Evolutionary conservation across 2,888 invertebrate genomes (phyloP), one percentile per base, ranked within the genome.

Genomic region (Mechanitis mazaeus): DNA sequence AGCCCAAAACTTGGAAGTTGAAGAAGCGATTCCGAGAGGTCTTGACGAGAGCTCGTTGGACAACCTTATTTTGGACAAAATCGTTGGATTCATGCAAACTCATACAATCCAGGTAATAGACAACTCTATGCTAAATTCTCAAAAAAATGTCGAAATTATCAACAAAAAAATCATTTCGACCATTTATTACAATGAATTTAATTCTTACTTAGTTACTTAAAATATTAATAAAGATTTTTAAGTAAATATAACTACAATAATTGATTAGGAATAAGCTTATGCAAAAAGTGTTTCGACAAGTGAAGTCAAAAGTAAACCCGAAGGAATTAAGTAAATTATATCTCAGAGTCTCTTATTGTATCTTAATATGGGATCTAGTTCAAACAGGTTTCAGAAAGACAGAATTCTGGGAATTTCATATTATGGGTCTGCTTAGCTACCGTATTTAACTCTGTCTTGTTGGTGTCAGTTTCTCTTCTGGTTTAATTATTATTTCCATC

Each of bases 1-100:
- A 63, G 81, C 89, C 58, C 80, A 84, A 55, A 76, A 83, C 45
- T 88, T 90, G 74, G 93, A 94, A 75, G 91, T 94, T 66, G 95
- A 95, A 76, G 93, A 94, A 35, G 92, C 91, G 64, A 87, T 96
- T 68, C 95, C 96, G 0, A 92, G 96, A 72, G 92, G 94, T 54
- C 78, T 95, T 65, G 93, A 93, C 59, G 95, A 95, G 75, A 92
- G 93, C 69, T 93, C 94, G 6, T 85, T 96, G 59, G 95, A 95
- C 79, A 91, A 91, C 69, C 91, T 96, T 84, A 95, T 96, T 75
- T 83, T 94, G 75, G 94, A 95, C 78, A 94, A 93, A 75, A 85
- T 95, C 71, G 88, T 93, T 66, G 92, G 91, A 75, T 96, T 96
- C 85, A 91, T 96, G 84, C 93, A 94, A 83, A 92, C 93, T 72